These are phyloP conservation scores for Brachylomia viminalis DNA, from an alignment of 2,888 invertebrate genomes.

Conservation along the genomic window DNA sequence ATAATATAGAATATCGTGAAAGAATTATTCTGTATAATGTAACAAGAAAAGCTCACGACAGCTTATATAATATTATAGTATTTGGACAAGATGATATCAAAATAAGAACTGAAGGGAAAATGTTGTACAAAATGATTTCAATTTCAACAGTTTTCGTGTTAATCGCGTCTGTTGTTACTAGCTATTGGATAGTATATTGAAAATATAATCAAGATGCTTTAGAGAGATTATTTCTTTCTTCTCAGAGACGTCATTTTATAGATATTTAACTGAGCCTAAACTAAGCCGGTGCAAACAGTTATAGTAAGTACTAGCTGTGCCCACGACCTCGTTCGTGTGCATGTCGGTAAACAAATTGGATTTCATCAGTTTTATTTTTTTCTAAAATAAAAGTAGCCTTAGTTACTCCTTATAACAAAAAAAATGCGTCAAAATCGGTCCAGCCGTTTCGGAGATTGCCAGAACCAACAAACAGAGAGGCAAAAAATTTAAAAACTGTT, in stretches of 20 bases:
- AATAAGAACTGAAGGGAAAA: not conserved
- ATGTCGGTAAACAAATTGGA: too few relatives aligned
- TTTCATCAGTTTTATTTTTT: too few relatives aligned
- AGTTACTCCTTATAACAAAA: too few relatives aligned
- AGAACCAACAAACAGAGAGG: too few relatives aligned
- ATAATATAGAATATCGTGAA: slow-evolving; percentile 66
- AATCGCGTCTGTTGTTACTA: not conserved
- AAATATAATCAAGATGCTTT: not conserved
- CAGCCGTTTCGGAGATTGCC: too few relatives aligned
- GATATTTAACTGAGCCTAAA: not conserved
- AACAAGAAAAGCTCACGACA: slow-evolving; percentile 32
- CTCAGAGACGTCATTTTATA: not conserved
- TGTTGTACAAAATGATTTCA: not conserved
- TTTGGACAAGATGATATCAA: not conserved
- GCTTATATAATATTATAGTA: not conserved
- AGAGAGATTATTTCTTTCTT: not conserved
- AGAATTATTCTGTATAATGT: slow-evolving; percentile 48
- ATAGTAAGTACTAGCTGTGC: not conserved
- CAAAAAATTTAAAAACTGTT: too few relatives aligned
- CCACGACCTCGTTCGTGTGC: too few relatives aligned
- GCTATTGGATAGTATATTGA: not conserved
- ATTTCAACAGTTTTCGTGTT: not conserved
- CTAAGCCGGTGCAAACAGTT: not conserved
- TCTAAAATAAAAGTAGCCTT: too few relatives aligned
- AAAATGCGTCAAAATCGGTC: too few relatives aligned